Percentiles rank a stretch among this genome's conserved stretches.
Evolutionary conservation across 2,113 vertebrate species (phyloP).

Genomic region (Atractosteus spatula): DNA sequence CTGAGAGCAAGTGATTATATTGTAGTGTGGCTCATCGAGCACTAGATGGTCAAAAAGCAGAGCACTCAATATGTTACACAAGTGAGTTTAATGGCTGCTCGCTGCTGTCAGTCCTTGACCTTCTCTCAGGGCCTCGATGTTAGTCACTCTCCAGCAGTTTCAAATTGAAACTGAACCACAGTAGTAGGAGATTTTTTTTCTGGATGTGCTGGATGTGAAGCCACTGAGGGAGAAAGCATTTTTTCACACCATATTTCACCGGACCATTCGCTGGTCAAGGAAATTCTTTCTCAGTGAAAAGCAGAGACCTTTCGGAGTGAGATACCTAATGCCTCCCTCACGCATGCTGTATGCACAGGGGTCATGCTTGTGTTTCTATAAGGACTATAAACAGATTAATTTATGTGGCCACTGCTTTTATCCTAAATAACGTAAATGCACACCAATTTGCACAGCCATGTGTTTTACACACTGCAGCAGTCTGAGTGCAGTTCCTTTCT

Average conservation of each 20-base stretch:
- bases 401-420: too few species aligned
- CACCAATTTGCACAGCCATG: too few species aligned
- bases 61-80: conserved; percentile 48
- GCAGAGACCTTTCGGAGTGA: conserved; percentile 14
- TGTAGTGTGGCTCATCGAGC: conserved; percentile 48
- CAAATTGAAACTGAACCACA: conserved; percentile 56
- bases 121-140: conserved; percentile 46
- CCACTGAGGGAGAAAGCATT: too few species aligned
- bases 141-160: conserved; percentile 54
- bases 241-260: too few species aligned
- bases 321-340: conserved; percentile 32
- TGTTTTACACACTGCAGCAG: too few species aligned
- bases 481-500: too few species aligned
- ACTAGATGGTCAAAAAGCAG: conserved; percentile 55
- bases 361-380: too few species aligned
- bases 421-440: too few species aligned
- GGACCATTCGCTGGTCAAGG: too few species aligned
- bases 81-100: conserved; percentile 56
- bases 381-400: too few species aligned
- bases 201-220: too few species aligned
- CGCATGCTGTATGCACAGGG: neutral
- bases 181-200: conserved; percentile 23
- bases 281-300: conserved; percentile 17
- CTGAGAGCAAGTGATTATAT: conserved; percentile 50
- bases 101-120: conserved; percentile 56